These are phyloP conservation scores for Cancer borealis DNA, from an alignment of 2,888 invertebrate species.

Conservation along the genomic window DNA sequence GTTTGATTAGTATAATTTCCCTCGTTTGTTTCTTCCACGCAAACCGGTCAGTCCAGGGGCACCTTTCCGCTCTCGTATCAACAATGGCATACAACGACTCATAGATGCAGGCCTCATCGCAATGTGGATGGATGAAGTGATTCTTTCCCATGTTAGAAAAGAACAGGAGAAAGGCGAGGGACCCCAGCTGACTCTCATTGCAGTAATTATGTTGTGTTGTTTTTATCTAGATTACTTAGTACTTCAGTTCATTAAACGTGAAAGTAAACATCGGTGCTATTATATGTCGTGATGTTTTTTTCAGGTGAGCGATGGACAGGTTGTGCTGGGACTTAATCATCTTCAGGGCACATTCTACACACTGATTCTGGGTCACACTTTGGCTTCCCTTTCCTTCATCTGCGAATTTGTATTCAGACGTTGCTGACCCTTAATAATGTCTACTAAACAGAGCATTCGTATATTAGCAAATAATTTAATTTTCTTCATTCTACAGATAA, in stretches of 20 bases:
- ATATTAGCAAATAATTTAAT: background rate
- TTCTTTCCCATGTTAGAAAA: background rate
- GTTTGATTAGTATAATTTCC: too few species aligned
- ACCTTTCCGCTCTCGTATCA: background rate
- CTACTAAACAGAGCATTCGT: background rate
- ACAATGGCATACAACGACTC: background rate
- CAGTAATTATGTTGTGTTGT: background rate
- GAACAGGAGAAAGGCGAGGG: background rate
- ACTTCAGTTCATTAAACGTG: background rate
- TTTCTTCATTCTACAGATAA: background rate
- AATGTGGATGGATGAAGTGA: background rate
- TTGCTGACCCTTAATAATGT: background rate
- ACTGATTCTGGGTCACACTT: background rate
- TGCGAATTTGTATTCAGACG: background rate
- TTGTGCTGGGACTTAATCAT: background rate
- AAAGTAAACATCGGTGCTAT: background rate
- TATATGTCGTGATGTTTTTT: background rate
- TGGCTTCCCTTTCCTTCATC: background rate
- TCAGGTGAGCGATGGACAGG: background rate
- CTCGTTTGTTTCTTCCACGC: too few species aligned
- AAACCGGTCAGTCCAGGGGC: background rate
- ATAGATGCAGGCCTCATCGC: slow-evolving; percentile 10
- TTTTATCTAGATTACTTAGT: background rate
- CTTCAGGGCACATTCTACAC: slow-evolving; percentile 14
- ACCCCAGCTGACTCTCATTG: background rate